Base-by-base conservation (phyloP, 2,113 vertebrate genomes). In the Trichomycterus rosablanca region DNA sequence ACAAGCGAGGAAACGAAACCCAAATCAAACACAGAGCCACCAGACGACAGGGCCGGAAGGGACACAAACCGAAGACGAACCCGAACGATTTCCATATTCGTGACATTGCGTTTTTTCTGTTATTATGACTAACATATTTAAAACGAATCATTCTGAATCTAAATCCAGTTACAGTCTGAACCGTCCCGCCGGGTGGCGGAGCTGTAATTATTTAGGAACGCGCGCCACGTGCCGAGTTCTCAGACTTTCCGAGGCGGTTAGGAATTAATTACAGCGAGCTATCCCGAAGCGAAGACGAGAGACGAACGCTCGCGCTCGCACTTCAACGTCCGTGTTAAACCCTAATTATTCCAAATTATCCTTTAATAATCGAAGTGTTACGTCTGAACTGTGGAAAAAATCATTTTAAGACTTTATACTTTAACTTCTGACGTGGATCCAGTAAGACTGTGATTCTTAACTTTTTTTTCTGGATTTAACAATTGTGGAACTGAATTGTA, bases 241-340 rank as follows among this genome's bases (percentile, higher is more conserved):
- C 62, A 1, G 30, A 67, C 67, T 62, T 75, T 75, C 68, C 52
- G 57, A 63, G 57, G 71, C 71, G 72, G 76, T 79, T 79, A 74
- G 66, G 64, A 72, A 74, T 75, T 73, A 73, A 76, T 79, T 74
- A 74, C 66, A 70, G 50, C 32, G n/a, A 57, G 67, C 73, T 66
- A 74, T 75, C 60, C 66, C 63, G 55, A 56, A 42, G 52, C 73
- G n/a, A n/a, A n/a, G n/a, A n/a, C n/a, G n/a, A n/a, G n/a, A n/a
- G n/a, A n/a, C n/a, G n/a, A n/a, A n/a, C n/a, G n/a, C n/a, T 35
- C 57, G 63, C 15, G 51, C 58, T 74, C 50, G 55, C 57, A 50
- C 62, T 61, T 50, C 58, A n/a, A 55, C 56, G 35, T 51, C 34
- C 43, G 57, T 65, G 43, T 45, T 55, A 49, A 49, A 54, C 63